Evolutionary conservation across 1,140 invertebrate genomes (phyloP), one percentile per base, ranked within the genome.

Genomic region (Neodiprion lecontei): DNA sequence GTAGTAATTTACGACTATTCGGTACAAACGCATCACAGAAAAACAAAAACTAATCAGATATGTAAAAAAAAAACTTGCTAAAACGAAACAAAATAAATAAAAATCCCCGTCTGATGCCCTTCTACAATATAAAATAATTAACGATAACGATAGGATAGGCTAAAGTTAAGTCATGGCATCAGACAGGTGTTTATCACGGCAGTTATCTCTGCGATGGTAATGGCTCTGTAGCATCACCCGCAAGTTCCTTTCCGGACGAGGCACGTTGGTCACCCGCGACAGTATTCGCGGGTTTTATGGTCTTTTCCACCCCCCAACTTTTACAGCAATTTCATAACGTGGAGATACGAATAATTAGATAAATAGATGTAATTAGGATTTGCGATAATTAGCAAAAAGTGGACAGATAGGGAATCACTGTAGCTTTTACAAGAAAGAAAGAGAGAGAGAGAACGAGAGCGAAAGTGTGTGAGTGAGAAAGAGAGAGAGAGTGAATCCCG

Each of bases 131-230:
- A 61, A 14, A 61, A 61, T 14, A 61, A 61, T 4, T 61, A 61
- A 14, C 53, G 53, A 61, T 61, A 61, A 14, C 11, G 53, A 61
- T 61, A 61, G 53, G n/a, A 61, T 61, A 61, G 53, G n/a, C 11
- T 61, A 61, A 61, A 61, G 53, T 61, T 61, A 61, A 61, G 53
- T 61, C 53, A 17, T 61, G 53, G 53, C 53, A 61, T 61, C n/a
- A 17, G 53, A 61, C 53, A 61, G 53, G 53, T 61, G 4, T 61
- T 61, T 61, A 14, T 61, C 28, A 40, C 28, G 28, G 28, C 28
- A 40, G 28, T 40, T 40, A 40, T 40, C 28, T 40, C 28, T 40
- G 28, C 28, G 28, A 40, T 40, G 28, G 28, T 40, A 40, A 40
- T 40, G 28, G 28, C 28, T 40, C 28, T 40, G 28, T 40, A 40